Base-by-base conservation (phyloP, 2,888 invertebrate genomes). In the Diarsia mendica region DNA sequence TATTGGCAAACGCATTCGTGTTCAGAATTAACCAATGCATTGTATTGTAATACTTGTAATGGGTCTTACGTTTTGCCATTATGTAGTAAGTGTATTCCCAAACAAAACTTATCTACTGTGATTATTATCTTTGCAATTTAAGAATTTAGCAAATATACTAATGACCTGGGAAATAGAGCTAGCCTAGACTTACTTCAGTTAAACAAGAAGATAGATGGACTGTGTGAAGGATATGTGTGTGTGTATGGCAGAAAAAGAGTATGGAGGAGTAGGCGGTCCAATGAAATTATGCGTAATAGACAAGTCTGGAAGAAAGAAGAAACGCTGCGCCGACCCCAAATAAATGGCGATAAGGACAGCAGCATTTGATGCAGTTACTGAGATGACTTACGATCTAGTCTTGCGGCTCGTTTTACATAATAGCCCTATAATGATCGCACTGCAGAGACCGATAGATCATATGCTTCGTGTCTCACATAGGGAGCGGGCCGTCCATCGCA, bases 1-100 rank as follows among this genome's bases (percentile, higher is more conserved):
- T 84, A 70, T 82, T 82, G 72, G 63, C 72, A 72, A 84, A 77
- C 49, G 28, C 3, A 51, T 49, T 79, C 84, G 84, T 84, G 84
- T 33, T 70, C 82, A 67, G 77, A 82, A 84, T 84, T 64, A 84
- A 84, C 81, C 77, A 84, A 80, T 70, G 64, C 64, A 72, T 80
- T 84, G 82, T 82, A 84, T 80, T 84, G 81, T 76, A 82, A 82
- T 77, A 77, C 72, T 67, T 64, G 60, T 79, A 84, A 77, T 80
- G 64, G 67, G 5, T 63, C 15, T 83, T 84, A 77, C 68, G 81
- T 58, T 82, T 77, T 69, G 5, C 49, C 61, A 73, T 72, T 80
- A 77, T 72, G 51, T 39, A 65, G 64, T 67, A 84, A 76, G 76
- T 64, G n/a, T 78, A 61, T 66, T 76, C 71, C 46, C 72, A 72